Percentiles rank a stretch among this genome's conserved stretches.
These are phyloP conservation scores for Fragum whitleyi DNA, from an alignment of 2,888 invertebrate genomes.

Conservation along the genomic window DNA sequence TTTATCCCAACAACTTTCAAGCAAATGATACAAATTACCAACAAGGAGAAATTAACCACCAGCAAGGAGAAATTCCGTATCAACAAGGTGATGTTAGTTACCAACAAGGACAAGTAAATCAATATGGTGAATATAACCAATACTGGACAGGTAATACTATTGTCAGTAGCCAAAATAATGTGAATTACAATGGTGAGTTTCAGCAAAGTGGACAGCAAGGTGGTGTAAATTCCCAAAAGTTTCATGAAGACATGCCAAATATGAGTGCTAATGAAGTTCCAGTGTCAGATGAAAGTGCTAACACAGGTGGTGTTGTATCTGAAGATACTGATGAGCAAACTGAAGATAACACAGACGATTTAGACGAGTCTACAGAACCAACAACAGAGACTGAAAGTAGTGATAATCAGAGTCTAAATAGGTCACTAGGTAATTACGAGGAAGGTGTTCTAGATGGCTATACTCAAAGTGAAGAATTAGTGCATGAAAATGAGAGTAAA, in stretches of 20 bases:
- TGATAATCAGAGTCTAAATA: conserved; percentile 47
- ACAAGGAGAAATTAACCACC: conserved; percentile 17
- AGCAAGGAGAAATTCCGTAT: conserved; percentile 9
- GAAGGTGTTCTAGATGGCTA: conserved; percentile 28
- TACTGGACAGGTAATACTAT: conserved; percentile 45
- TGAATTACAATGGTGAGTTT: conserved; percentile 16
- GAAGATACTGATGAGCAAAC: conserved; percentile 16
- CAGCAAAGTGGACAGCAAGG: conserved; percentile 17
- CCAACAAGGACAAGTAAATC: conserved; percentile 16
- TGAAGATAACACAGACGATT: conserved; percentile 35
- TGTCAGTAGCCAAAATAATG: conserved; percentile 23
- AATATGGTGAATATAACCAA: conserved; percentile 32
- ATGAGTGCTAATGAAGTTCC: not conserved
- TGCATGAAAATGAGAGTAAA: conserved; percentile 40
- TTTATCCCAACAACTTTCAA: conserved; percentile 36
- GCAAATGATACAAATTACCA: conserved; percentile 37
- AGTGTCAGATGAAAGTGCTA: not conserved
- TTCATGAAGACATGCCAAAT: not conserved
- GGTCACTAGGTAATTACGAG: conserved; percentile 46
- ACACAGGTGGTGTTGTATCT: not conserved
- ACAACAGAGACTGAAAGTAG: conserved; percentile 31
- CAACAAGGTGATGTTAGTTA: conserved; percentile 14
- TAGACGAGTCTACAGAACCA: conserved; percentile 46
- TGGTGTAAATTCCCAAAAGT: conserved; percentile 11
- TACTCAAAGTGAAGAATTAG: conserved; percentile 40